Conservation (phyloP, 2,113 vertebrate genomes). For the Dipodomys ordii region DNA sequence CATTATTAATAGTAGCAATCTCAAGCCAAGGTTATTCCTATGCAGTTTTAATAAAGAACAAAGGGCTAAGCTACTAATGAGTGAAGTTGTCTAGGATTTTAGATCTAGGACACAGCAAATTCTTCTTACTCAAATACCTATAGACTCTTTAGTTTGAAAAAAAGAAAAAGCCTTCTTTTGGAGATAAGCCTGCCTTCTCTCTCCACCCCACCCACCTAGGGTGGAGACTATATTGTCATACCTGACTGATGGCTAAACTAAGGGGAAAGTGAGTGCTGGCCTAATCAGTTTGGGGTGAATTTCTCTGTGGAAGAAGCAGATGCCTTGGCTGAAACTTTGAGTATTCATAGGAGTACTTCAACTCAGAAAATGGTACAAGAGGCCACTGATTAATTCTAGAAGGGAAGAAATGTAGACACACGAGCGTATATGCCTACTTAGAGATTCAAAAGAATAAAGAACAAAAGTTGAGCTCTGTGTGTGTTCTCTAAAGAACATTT, state of each 20-base stretch:
- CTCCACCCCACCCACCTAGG: background rate
- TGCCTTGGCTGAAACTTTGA: background rate
- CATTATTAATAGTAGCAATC: background rate
- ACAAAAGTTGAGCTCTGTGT: background rate
- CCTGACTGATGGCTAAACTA: background rate
- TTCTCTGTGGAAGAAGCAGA: background rate
- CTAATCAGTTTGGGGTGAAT: background rate
- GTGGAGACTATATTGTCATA: background rate
- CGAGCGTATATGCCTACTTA: background rate
- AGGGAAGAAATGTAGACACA: background rate
- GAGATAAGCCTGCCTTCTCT: background rate
- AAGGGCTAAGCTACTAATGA: background rate
- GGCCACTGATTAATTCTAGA: background rate
- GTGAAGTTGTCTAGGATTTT: constrained; percentile 30
- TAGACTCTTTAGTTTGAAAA: background rate
- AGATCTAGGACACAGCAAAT: background rate
- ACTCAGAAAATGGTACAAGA: background rate
- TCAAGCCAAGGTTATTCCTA: background rate
- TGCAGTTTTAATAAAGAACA: background rate
- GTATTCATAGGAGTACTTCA: background rate
- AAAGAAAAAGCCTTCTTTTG: background rate
- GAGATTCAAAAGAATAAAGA: background rate
- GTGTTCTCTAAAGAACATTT: background rate
- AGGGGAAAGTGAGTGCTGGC: background rate
- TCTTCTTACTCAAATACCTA: background rate